Evolutionary conservation across 2,888 invertebrate species (phyloP), one percentile per base, ranked within the genome.

Genomic region (Plebejus argus): DNA sequence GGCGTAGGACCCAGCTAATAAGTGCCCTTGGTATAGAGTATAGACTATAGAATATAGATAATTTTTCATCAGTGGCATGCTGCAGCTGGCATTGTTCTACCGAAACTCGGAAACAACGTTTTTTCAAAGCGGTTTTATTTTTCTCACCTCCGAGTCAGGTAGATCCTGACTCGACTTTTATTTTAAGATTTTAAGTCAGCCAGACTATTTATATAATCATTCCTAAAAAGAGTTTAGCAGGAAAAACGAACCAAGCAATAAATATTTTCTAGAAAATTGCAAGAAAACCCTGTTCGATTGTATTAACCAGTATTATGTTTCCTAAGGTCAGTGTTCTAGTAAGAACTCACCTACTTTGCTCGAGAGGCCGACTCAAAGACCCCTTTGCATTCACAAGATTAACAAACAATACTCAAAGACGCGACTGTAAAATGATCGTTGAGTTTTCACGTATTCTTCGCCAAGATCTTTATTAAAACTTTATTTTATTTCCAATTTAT

Each of bases 381-480:
- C 74, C 53, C 49, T 77, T 77, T 72, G 77, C 58, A 61, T 72
- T 72, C 71, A 70, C 71, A 28, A 77, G 71, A 72, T 77, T 77
- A 77, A 72, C 77, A 77, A 77, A 77, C 77, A 72, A 72, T 23
- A 71, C 71, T 71, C 20, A 39, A 49, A 72, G 45, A 72, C 15
- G 39, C 39, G 20, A 72, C 45, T 72, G 72, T 72, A 15, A 72
- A 45, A 23, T 39, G 71, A 71, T 20, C 45, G 10, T 61, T 61
- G 12, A 10, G 23, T 61, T 61, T 61, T 61, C 20, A 23, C 12
- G 53, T 5, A 12, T 61, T 23, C 23, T 12, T 12, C 12, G 61
- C 61, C 61, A 61, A 61, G 61, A 23, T 23, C 23, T 23, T 61
- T 23, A 61, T 61, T 23, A 4, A 23, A 61, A 61, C 1, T 23